Percentiles rank a stretch among this genome's conserved stretches.
Conservation (phyloP, 2,113 vertebrate genomes). For the Progne subis region DNA sequence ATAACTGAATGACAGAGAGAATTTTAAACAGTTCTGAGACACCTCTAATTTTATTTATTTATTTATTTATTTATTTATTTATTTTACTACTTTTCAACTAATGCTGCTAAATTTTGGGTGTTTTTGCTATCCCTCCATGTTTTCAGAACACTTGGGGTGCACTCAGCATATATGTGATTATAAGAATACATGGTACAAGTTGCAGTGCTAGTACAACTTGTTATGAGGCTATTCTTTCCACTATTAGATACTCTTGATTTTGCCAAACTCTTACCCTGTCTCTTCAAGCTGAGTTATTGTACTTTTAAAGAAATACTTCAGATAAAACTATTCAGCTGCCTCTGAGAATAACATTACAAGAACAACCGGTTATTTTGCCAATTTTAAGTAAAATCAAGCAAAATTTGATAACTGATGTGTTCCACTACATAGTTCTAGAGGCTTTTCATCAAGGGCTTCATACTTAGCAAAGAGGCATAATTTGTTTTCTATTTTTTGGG, state of each 20-base stretch:
- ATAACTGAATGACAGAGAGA: background rate
- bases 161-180: background rate
- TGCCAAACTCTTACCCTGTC: background rate
- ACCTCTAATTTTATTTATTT: too few species aligned
- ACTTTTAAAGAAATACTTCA: background rate
- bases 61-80: too few species aligned
- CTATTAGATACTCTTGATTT: background rate
- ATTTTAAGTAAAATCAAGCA: background rate
- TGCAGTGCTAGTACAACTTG: background rate
- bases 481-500: background rate
- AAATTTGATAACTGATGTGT: background rate
- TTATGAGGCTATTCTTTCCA: background rate
- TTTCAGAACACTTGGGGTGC: background rate
- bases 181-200: background rate
- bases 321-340: background rate
- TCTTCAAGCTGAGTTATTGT: background rate
- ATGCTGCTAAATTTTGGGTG: background rate
- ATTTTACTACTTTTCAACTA: background rate
- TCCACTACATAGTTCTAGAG: background rate
- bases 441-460: background rate
- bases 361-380: background rate
- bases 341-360: background rate
- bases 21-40: constrained; percentile 20
- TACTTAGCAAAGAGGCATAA: background rate
- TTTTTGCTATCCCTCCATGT: background rate